A percentile compares a stretch with the other conserved stretches of the same genome.
Evolutionary conservation across 92 coral and sea anemone genomes (phyloP).

Genomic region (Pocillopora grandis): DNA sequence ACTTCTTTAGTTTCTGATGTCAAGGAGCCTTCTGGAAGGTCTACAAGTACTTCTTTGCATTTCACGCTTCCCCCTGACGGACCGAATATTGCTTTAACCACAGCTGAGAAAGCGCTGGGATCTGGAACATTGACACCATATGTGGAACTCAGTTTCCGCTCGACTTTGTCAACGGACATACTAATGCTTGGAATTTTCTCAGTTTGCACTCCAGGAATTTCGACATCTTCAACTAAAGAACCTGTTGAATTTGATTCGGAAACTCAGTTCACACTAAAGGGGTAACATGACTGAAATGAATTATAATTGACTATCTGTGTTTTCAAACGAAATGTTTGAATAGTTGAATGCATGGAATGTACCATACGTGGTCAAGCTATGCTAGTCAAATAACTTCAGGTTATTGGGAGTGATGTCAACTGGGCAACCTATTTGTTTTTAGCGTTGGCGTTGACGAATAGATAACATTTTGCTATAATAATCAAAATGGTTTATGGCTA

Average conservation of each 20-base stretch:
- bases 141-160: constrained; percentile 25
- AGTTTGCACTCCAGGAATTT: background rate
- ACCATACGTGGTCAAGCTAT: background rate
- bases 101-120: constrained; percentile 29
- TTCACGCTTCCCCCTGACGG: constrained; percentile 38
- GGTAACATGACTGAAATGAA: no score
- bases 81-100: constrained; percentile 45
- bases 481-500: no score
- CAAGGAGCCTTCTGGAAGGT: constrained; percentile 30
- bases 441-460: no score
- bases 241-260: background rate
- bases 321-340: no score
- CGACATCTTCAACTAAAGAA: background rate
- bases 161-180: constrained; percentile 17
- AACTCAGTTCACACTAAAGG: background rate
- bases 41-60: constrained; percentile 25
- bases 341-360: background rate
- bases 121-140: constrained; percentile 29
- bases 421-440: no score
- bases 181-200: constrained; percentile 14
- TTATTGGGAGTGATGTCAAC: no score
- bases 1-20: constrained; percentile 47
- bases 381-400: no score
- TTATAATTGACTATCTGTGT: no score
- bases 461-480: no score